These are phyloP conservation scores for Lithophane socia DNA, from an alignment of 2,888 invertebrate genomes.

Conservation along the genomic window DNA sequence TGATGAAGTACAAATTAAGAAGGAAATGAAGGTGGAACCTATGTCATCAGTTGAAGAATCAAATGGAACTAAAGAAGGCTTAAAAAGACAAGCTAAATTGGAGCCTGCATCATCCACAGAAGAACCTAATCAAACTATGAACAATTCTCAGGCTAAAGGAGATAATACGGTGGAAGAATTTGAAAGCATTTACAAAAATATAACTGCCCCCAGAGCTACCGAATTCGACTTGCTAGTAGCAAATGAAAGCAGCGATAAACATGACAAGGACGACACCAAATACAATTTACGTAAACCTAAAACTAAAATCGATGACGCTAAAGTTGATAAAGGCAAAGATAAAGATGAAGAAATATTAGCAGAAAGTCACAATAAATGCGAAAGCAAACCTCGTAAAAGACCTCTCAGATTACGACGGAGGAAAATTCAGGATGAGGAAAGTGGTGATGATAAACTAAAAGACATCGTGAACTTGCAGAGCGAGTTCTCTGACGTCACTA, in stretches of 20 bases:
- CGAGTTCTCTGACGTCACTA: conserved; percentile 84
- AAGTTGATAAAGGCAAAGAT: conserved; percentile 46
- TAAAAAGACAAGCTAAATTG: conserved; percentile 51
- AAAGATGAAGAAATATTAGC: conserved; percentile 60
- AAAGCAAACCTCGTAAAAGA: conserved; percentile 72
- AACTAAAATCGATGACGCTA: conserved; percentile 44
- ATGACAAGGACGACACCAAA: conserved; percentile 67
- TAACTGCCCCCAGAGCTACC: conserved; percentile 79
- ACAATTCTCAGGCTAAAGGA: conserved; percentile 40
- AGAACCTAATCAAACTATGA: conserved; percentile 55
- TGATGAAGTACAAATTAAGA: conserved; percentile 43
- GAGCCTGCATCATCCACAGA: conserved; percentile 47
- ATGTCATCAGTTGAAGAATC: conserved; percentile 44
- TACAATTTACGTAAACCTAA: conserved; percentile 79
- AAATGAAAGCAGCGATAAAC: conserved; percentile 39
- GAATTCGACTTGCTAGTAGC: conserved; percentile 80
- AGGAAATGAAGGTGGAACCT: conserved; percentile 57
- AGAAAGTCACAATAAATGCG: conserved; percentile 73
- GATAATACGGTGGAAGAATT: conserved; percentile 82
- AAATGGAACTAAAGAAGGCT: conserved; percentile 3
- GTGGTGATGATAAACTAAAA: conserved; percentile 75
- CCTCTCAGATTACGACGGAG: conserved; percentile 77
- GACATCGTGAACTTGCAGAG: conserved; percentile 83
- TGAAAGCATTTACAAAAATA: conserved; percentile 83
- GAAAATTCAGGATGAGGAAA: conserved; percentile 73